Base-by-base conservation (phyloP, 2,113 vertebrate species). In the Nothoprocta pentlandii region DNA sequence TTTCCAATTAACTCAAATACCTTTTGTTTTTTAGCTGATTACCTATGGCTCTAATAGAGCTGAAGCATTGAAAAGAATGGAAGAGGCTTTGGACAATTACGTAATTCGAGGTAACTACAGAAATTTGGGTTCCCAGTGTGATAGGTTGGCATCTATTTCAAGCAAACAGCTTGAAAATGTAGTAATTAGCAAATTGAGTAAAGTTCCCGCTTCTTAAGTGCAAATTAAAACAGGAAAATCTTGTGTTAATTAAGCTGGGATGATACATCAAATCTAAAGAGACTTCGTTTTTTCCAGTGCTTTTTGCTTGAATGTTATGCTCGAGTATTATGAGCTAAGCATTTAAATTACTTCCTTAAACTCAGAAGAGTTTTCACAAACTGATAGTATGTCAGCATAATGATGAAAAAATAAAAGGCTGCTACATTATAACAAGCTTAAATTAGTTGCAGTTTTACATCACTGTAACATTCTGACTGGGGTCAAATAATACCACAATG, bases 11-110 rank as follows among this genome's bases (percentile, higher is more conserved):
- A 39, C 68, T 23, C 56, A 67, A 61, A 70, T 61, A 32, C 12
- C 3, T 47, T 76, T 93, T 93, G 69, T 78, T 87, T 84, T 96
- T 82, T 90, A 99, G 99, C 89, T 99, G 88, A 98, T 99, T 84
- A 99, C 99, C 3, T 98, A 98, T 61, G 99, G 99, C 70, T 98
- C 97, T 46, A 98, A 98, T 25, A 98, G 99, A 97, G 97, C 97
- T 23, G 99, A 99, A 97, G 99, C 99, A 12, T 96, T 99, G 17
- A 96, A 98, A 94, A 98, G 97, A 96, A 98, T 98, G 98, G 98
- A 99, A 97, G 98, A 98, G 1, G 99, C 99, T 32, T 97, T 99
- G 96, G 99, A 99, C 95, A 98, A 98, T 97, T 99, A 99, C 0
- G 98, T 99, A 36, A 99, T 99, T 94, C 98, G 99, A 99, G 99